These are phyloP conservation scores for Acheta domesticus DNA, from an alignment of 2,888 invertebrate genomes.

Conservation along the genomic window DNA sequence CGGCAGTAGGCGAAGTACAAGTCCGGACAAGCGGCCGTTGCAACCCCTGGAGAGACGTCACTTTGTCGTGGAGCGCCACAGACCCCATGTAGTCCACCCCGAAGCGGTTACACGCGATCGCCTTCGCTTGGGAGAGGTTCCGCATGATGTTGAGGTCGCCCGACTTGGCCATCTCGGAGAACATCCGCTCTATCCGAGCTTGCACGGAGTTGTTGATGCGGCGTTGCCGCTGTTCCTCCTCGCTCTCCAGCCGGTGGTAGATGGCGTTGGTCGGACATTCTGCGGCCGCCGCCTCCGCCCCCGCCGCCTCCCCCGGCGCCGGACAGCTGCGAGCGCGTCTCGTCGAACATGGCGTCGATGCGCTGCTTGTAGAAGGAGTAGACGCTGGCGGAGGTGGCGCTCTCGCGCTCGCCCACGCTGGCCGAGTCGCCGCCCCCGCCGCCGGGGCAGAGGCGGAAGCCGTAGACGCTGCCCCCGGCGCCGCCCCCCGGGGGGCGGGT, in stretches of 20 bases:
- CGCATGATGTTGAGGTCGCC: slow-evolving; percentile 43
- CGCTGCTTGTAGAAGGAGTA: slow-evolving; percentile 75
- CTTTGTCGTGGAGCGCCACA: slow-evolving; percentile 71
- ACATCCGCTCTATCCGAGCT: slow-evolving; percentile 82
- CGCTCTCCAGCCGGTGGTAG: slow-evolving; percentile 25
- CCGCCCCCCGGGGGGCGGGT: not conserved
- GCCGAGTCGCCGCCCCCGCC: slow-evolving; percentile 36
- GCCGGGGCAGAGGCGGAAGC: not conserved
- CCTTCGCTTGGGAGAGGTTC: not conserved
- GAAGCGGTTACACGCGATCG: slow-evolving; percentile 40
- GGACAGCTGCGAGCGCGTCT: slow-evolving; percentile 56
- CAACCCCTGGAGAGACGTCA: slow-evolving; percentile 76
- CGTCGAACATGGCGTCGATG: slow-evolving; percentile 83
- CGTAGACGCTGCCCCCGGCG: not conserved
- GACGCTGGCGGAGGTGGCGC: slow-evolving; percentile 35
- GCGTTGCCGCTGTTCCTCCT: slow-evolving; percentile 34
- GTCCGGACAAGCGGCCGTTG: slow-evolving; percentile 74
- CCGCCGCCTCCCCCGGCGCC: slow-evolving; percentile 41
- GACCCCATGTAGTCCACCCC: slow-evolving; percentile 78
- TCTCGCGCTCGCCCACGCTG: slow-evolving; percentile 38
- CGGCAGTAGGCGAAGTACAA: slow-evolving; percentile 53
- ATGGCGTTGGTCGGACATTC: not conserved
- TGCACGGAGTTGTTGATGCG: slow-evolving; percentile 70
- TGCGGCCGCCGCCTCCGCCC: slow-evolving; percentile 37
- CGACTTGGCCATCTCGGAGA: slow-evolving; percentile 65